Evolutionary conservation across 2,113 vertebrate species (phyloP).

Genomic region (Castor canadensis): DNA sequence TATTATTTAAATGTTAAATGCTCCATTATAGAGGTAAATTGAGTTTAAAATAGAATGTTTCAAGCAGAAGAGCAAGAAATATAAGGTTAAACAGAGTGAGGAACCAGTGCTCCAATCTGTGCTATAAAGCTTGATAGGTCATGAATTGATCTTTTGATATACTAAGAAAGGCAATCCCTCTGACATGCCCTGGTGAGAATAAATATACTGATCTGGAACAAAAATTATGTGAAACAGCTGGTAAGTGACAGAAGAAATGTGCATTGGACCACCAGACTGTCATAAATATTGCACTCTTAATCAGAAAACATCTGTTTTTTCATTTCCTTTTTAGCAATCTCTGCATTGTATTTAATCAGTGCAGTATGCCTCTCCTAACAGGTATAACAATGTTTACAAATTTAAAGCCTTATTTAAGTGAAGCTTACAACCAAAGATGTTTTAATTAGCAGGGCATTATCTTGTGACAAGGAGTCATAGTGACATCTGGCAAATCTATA

Average conservation of each 20-base stretch:
- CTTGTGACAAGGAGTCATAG: conserved; percentile 49
- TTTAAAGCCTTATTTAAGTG: conserved; percentile 78
- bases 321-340: conserved; percentile 72
- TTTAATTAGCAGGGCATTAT: conserved; percentile 72
- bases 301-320: conserved; percentile 81
- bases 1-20: conserved; percentile 64
- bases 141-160: conserved; percentile 54
- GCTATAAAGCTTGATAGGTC: background rate
- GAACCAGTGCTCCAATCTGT: conserved; percentile 50
- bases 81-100: conserved; percentile 57
- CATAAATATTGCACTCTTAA: conserved; percentile 80
- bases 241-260: conserved; percentile 81
- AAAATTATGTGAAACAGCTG: conserved; percentile 78
- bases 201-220: conserved; percentile 68
- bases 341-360: conserved; percentile 73
- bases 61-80: conserved; percentile 55
- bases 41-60: conserved; percentile 49
- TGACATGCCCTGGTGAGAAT: conserved; percentile 64
- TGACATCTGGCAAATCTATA: conserved; percentile 50
- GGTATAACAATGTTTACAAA: conserved; percentile 76
- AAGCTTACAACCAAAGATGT: conserved; percentile 63
- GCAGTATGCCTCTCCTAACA: conserved; percentile 71
- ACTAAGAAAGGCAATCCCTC: conserved; percentile 54
- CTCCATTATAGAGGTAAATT: conserved; percentile 60
- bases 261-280: conserved; percentile 74